phyloP scores from a whole-genome alignment of 2,888 invertebrate genomes.

The Hyposoter dolosus region DNA sequence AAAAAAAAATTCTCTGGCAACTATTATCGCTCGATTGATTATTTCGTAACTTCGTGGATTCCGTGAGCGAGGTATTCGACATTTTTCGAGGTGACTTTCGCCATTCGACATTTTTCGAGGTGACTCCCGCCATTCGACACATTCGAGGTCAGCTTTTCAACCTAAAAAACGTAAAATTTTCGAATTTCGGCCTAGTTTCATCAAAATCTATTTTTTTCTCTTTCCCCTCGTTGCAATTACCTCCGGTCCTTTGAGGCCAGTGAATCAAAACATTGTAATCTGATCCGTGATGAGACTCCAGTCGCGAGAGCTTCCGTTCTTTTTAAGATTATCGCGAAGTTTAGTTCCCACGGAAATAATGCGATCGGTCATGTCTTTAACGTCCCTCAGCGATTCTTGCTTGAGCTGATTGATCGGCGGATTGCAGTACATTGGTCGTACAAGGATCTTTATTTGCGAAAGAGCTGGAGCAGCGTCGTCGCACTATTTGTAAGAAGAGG shows the following conservation, averaged over 20 bases:
- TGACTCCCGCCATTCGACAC: slow-evolving; percentile 99
- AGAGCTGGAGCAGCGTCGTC: slow-evolving; percentile 93
- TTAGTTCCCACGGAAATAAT: slow-evolving; percentile 95
- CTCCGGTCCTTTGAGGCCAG: slow-evolving; percentile 95
- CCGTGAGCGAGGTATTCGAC: slow-evolving; percentile 97
- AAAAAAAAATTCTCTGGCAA: slow-evolving; percentile 28
- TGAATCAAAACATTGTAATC: slow-evolving; percentile 99
- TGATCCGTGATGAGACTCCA: slow-evolving; percentile 99
- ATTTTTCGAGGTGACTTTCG: slow-evolving; percentile 97
- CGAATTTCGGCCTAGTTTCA: not conserved
- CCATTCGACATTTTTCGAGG: too few species aligned
- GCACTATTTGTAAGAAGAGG: slow-evolving; percentile 90
- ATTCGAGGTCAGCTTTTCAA: slow-evolving; percentile 94
- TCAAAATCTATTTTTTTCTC: not conserved
- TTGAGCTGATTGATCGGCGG: slow-evolving; percentile 95
- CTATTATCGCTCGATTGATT: slow-evolving; percentile 77
- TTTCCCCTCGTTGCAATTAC: slow-evolving; percentile 85
- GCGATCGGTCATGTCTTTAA: slow-evolving; percentile 98
- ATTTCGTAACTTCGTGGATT: slow-evolving; percentile 96
- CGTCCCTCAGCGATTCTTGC: slow-evolving; percentile 93
- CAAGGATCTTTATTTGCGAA: slow-evolving; percentile 98
- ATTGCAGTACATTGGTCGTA: slow-evolving; percentile 98
- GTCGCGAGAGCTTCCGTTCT: slow-evolving; percentile 92
- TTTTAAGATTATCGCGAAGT: slow-evolving; percentile 92
- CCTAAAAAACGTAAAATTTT: slow-evolving; percentile 85